Evolutionary conservation across 2,113 vertebrate species (phyloP).

Genomic region (Serinus canaria): DNA sequence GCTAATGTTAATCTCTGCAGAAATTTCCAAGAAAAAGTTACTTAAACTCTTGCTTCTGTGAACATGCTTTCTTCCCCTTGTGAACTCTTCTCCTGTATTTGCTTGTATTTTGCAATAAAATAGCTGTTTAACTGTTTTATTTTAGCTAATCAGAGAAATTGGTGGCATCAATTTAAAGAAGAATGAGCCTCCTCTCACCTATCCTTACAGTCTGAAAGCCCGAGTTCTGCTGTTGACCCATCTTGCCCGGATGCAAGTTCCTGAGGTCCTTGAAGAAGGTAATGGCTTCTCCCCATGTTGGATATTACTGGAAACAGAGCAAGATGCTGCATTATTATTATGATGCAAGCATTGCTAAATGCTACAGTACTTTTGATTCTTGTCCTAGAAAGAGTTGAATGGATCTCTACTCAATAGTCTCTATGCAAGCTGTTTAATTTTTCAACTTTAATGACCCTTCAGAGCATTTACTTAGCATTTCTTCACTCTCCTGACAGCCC

Average conservation of each 20-base stretch:
- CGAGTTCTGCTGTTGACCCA: conserved; percentile 91
- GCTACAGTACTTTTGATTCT: neutral
- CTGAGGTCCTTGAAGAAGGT: conserved; percentile 95
- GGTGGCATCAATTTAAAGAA: conserved; percentile 98
- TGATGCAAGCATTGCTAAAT: neutral
- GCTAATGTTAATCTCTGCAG: neutral
- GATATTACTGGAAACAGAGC: neutral
- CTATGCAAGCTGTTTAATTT: neutral
- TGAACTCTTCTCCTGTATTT: neutral
- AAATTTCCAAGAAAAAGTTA: neutral
- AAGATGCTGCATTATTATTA: neutral
- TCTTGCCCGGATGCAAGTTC: conserved; percentile 92
- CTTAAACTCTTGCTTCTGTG: neutral
- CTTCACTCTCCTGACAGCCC: neutral
- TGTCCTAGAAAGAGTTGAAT: neutral
- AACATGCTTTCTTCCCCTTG: neutral
- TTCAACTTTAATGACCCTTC: neutral
- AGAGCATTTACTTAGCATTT: neutral
- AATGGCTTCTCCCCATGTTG: conserved; percentile 14
- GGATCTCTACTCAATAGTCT: neutral
- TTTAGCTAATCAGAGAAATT: conserved; percentile 93
- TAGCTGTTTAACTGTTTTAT: conserved; percentile 23
- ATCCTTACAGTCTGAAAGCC: conserved; percentile 96
- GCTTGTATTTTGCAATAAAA: neutral
- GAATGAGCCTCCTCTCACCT: conserved; percentile 97